Base-by-base conservation (phyloP, 2,113 vertebrate genomes). In the Podocnemis expansa region DNA sequence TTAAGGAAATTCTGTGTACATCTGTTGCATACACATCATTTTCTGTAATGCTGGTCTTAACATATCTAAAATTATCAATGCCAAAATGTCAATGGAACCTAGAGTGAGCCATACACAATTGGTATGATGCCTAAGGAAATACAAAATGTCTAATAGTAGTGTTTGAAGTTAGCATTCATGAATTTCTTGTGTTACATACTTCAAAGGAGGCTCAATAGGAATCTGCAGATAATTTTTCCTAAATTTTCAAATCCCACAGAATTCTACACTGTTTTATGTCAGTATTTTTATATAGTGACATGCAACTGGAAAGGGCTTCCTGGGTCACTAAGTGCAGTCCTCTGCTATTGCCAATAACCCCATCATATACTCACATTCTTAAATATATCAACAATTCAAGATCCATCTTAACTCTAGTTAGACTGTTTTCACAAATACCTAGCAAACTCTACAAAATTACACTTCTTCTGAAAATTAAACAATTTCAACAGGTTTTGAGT, bases 381-480 rank as follows among this genome's bases (percentile, higher is more conserved):
- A 17, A 63, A 14, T 16, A 63, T 63, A n/a, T 63, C 31, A 52
- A 52, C 51, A 52, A 52, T 52, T 52, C 51, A n/a, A 63, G 16
- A 14, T 63, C 34, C 60, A 63, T n/a, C 14, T 63, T 34, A n/a
- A n/a, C 16, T 19, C 31, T 63, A 12, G 24, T 29, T 58, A 8
- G 31, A 14, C n/a, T 63, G 31, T 63, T 63, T 63, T 63, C 31
- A 63, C 60, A 95, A 89, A 78, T 29, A 83, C 54, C 70, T 84
- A 80, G 84, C 88, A 88, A 92, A 80, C 27, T 67, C 0, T n/a
- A 34, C 5, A 49, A 82, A 91, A 93, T 58, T 83, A 63, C 91
- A 84, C 38, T 90, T 92, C 89, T 76, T 96, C 88, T 94, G 80
- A 91, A 90, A 94, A 93, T 38, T 82, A 89, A 90, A 91, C 83